phyloP scores from a whole-genome alignment of 2,888 invertebrate genomes.

The Ormyrus nitidulus region DNA sequence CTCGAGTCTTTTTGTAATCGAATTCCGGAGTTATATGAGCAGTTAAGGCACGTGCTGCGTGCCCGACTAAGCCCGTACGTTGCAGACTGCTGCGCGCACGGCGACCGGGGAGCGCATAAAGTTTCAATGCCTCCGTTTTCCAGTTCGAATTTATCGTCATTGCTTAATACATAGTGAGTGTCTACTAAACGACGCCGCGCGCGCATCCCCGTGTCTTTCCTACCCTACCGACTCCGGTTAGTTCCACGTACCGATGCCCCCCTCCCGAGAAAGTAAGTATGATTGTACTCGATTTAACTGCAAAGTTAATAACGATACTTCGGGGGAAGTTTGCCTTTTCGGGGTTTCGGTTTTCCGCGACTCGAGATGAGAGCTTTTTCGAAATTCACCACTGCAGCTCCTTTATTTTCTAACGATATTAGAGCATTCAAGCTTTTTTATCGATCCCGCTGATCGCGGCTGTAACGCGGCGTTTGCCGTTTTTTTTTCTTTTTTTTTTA shows the following conservation, averaged over 20 bases:
- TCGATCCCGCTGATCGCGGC: too few relatives aligned
- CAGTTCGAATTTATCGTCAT: slow-evolving; percentile 26
- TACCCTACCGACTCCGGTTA: background rate
- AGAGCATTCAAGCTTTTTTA: too few relatives aligned
- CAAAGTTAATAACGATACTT: slow-evolving; percentile 31
- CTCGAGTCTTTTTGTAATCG: slow-evolving; percentile 44
- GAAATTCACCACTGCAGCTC: too few relatives aligned
- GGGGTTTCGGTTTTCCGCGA: too few relatives aligned
- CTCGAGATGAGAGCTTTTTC: too few relatives aligned
- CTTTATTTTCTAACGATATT: too few relatives aligned
- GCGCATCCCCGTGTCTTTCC: background rate
- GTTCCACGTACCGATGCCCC: background rate
- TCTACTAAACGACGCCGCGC: slow-evolving; percentile 1
- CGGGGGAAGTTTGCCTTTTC: too few relatives aligned
- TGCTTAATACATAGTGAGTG: slow-evolving; percentile 39
- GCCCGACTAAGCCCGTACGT: background rate
- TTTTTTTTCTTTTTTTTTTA: too few relatives aligned
- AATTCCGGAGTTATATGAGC: slow-evolving; percentile 43
- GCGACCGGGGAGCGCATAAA: background rate
- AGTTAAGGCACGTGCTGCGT: slow-evolving; percentile 32
- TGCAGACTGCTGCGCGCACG: background rate
- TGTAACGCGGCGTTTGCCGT: too few relatives aligned
- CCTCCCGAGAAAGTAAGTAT: background rate
- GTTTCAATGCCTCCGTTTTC: slow-evolving; percentile 21
- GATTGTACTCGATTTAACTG: slow-evolving; percentile 20